A percentile compares a stretch with the other conserved stretches of the same genome.
Conservation (phyloP, 2,797 vertebrate genomes). For the Kryptopterus vitreolus region DNA sequence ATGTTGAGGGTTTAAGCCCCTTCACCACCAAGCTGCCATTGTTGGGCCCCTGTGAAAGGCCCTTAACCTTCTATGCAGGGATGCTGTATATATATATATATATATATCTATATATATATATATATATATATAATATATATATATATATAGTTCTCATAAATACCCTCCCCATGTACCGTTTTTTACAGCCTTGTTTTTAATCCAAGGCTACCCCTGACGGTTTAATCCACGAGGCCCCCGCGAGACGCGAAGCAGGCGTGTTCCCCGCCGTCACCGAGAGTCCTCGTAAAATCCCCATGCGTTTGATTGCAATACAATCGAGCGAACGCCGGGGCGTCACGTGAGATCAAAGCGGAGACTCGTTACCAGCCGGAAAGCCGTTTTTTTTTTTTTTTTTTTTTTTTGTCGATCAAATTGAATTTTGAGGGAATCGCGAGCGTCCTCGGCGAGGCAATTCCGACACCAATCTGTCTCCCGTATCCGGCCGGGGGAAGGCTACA, state of each 20-base stretch:
- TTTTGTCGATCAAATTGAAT: constrained; percentile 77
- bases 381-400: no score
- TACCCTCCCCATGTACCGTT: not conserved
- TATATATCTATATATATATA: no score
- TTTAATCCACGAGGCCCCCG: not conserved
- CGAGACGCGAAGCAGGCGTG: not conserved
- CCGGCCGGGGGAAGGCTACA: constrained; percentile 60
- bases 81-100: no score
- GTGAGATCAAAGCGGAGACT: constrained; percentile 56
- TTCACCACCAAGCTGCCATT: no score
- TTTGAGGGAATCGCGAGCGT: constrained; percentile 64
- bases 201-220: not conserved
- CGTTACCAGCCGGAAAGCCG: constrained; percentile 67
- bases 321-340: constrained; percentile 33
- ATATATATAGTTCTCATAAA: not conserved
- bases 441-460: constrained; percentile 66
- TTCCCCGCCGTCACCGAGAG: not conserved
- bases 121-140: no score
- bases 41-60: no score
- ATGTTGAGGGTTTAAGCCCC: no score
- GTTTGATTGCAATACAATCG: constrained; percentile 56
- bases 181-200: not conserved
- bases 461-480: constrained; percentile 71
- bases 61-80: no score
- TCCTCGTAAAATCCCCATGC: constrained; percentile 4